Conservation (phyloP, 2,888 invertebrate species). For the Hydraecia micacea region DNA sequence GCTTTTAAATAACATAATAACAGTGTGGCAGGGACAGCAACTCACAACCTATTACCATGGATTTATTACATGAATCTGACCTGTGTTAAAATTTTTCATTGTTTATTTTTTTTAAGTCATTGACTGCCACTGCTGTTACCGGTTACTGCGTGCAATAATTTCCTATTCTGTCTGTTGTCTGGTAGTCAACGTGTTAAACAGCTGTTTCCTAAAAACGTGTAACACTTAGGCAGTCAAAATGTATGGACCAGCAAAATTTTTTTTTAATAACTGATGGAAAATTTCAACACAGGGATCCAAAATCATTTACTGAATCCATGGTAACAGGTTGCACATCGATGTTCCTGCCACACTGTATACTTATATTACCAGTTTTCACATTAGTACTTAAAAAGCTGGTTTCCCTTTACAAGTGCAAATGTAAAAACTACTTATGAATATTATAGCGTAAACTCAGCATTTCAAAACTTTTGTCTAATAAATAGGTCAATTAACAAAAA, state of each 20-base stretch:
- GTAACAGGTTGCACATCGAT: no score
- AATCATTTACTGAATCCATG: no score
- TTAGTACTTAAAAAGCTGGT: neutral
- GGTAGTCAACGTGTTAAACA: no score
- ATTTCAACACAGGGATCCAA: no score
- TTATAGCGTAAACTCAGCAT: neutral
- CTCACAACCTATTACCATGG: neutral
- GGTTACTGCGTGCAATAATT: no score
- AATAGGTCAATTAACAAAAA: neutral
- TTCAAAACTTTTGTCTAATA: neutral
- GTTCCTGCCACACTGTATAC: neutral
- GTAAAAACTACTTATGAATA: neutral
- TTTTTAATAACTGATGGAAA: neutral
- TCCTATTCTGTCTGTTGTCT: no score
- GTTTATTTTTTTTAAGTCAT: neutral
- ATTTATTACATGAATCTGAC: neutral
- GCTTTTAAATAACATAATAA: neutral
- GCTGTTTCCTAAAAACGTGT: no score
- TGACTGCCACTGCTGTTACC: no score
- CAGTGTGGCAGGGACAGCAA: neutral
- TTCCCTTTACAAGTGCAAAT: neutral
- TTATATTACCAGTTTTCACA: neutral
- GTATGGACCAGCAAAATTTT: neutral
- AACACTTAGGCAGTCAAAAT: neutral
- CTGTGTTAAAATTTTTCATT: neutral